phyloP scores from a whole-genome alignment of 1,140 invertebrate genomes.

The Galendromus occidentalis region DNA sequence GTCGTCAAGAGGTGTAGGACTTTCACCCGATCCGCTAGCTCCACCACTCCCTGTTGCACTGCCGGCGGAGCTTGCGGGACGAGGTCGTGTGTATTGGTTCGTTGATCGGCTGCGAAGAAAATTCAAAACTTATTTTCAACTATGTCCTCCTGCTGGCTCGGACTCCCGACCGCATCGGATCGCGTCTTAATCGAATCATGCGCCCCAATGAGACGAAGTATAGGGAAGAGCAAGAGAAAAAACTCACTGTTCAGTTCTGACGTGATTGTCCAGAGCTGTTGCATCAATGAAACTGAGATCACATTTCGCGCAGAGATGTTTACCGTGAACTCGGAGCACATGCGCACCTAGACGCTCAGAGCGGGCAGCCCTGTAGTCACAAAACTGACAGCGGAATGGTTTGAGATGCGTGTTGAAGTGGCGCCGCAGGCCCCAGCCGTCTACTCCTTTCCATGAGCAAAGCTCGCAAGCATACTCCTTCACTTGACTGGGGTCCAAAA shows the following conservation, averaged over 20 bases:
- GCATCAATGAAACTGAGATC: slow-evolving; percentile 59
- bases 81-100: slow-evolving; percentile 5
- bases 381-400: slow-evolving; percentile 63
- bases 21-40: neutral
- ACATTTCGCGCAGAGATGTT: slow-evolving; percentile 64
- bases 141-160: no score
- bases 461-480: slow-evolving; percentile 57
- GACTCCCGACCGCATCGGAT: no score
- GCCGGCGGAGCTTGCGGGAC: neutral
- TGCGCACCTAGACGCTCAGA: slow-evolving; percentile 65
- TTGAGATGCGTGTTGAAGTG: slow-evolving; percentile 78
- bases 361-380: slow-evolving; percentile 72
- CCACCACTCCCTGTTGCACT: neutral
- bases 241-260: slow-evolving; percentile 36
- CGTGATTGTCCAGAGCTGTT: slow-evolving; percentile 49
- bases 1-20: neutral
- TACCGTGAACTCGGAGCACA: slow-evolving; percentile 71
- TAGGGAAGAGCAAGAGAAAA: no score
- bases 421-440: slow-evolving; percentile 75
- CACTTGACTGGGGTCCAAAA: slow-evolving; percentile 21
- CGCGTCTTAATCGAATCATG: neutral
- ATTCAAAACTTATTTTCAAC: neutral
- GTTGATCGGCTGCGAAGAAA: neutral
- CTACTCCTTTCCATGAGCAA: slow-evolving; percentile 73
- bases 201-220: neutral